These are phyloP conservation scores for Macrotis lagotis DNA, from an alignment of 2,113 vertebrate species.

Conservation along the genomic window DNA sequence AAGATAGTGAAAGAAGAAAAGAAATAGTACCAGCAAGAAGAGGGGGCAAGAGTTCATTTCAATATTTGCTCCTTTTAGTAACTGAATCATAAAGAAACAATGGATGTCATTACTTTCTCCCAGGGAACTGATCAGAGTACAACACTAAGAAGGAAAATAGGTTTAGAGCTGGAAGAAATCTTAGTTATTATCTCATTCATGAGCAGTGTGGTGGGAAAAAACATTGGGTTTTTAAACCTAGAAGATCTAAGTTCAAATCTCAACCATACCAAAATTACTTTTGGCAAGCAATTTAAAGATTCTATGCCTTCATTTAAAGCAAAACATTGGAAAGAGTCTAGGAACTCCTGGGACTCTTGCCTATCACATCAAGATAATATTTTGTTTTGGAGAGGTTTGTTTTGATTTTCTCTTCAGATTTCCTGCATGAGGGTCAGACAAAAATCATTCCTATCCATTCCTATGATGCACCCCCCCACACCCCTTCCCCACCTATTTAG, in stretches of 20 bases:
- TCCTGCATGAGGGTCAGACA: constrained; percentile 60
- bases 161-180: not conserved
- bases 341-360: constrained; percentile 46
- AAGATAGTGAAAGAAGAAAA: constrained; percentile 56
- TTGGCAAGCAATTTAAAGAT: not conserved
- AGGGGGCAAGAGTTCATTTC: constrained; percentile 32
- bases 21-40: constrained; percentile 10
- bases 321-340: constrained; percentile 53
- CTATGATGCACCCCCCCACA: not conserved
- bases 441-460: constrained; percentile 16
- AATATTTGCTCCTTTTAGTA: constrained; percentile 17
- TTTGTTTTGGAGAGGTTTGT: not conserved
- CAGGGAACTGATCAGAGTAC: constrained; percentile 22
- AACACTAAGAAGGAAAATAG: constrained; percentile 22
- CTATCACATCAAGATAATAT: constrained; percentile 40
- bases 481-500: constrained; percentile 52
- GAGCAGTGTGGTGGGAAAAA: not conserved
- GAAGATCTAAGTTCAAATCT: not conserved
- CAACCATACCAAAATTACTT: not conserved
- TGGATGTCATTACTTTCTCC: not conserved
- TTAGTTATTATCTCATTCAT: not conserved
- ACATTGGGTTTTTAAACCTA: not conserved
- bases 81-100: constrained; percentile 43
- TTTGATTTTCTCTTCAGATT: constrained; percentile 57
- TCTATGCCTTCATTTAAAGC: not conserved